phyloP scores from a whole-genome alignment of 2,797 vertebrate species.

The Trichosurus vulpecula region DNA sequence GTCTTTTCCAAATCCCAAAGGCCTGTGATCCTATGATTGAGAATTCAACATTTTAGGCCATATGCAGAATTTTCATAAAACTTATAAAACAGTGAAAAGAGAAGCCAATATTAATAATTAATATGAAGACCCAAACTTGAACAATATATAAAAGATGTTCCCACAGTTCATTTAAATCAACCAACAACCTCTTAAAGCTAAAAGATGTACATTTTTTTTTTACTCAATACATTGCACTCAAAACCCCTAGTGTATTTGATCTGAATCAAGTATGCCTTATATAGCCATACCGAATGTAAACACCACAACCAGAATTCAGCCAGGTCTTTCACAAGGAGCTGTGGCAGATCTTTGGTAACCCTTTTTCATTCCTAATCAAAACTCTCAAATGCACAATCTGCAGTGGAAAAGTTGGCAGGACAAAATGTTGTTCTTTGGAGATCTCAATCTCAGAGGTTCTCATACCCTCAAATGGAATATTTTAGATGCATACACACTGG shows the following conservation, averaged over 20 bases:
- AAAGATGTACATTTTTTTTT: background rate
- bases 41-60: background rate
- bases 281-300: background rate
- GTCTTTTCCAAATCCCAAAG: background rate
- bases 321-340: background rate
- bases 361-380: slow-evolving; percentile 3
- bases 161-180: background rate
- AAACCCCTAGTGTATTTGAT: background rate
- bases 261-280: background rate
- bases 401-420: background rate
- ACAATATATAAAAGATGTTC: background rate
- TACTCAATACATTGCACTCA: background rate
- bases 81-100: background rate
- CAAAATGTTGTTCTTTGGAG: slow-evolving; percentile 23
- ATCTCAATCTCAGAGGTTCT: background rate
- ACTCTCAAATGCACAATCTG: accelerated
- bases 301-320: background rate
- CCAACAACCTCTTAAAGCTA: background rate
- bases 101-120: background rate
- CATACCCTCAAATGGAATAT: slow-evolving; percentile 35
- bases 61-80: background rate
- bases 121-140: background rate
- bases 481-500: slow-evolving; percentile 13
- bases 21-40: background rate
- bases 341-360: background rate